These are phyloP conservation scores for Patiria miniata DNA, from an alignment of 35 echinoderm and acorn worm species.

Conservation along the genomic window DNA sequence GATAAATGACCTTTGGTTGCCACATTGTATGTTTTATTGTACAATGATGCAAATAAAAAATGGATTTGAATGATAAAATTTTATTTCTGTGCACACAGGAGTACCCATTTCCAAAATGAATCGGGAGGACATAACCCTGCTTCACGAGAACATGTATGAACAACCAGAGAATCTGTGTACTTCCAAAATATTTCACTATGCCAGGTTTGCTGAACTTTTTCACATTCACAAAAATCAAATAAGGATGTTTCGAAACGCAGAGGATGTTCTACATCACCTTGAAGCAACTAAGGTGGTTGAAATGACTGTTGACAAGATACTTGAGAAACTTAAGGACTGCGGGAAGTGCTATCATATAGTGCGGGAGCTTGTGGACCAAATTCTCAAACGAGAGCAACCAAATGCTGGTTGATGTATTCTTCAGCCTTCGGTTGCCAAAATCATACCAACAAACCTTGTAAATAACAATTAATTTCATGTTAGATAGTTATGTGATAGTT, in stretches of 20 bases:
- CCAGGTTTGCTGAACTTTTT: background rate
- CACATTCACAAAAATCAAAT: background rate
- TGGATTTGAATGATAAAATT: too few relatives aligned
- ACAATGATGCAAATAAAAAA: too few relatives aligned
- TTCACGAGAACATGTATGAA: background rate
- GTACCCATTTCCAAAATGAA: background rate
- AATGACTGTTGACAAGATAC: background rate
- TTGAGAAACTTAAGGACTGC: background rate
- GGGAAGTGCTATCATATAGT: background rate
- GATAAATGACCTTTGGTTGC: too few relatives aligned
- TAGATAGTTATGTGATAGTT: too few relatives aligned
- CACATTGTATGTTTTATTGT: too few relatives aligned
- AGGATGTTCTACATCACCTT: background rate
- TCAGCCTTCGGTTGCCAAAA: background rate
- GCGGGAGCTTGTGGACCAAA: background rate
- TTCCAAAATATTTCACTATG: background rate
- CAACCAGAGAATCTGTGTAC: background rate
- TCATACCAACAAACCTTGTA: too few relatives aligned
- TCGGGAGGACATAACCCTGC: background rate
- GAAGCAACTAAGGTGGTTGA: background rate
- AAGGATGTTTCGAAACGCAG: background rate
- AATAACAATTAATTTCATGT: too few relatives aligned
- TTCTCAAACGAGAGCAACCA: background rate
- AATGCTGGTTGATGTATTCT: background rate
- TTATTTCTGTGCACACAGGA: too few relatives aligned